Evolutionary conservation across 2,113 vertebrate species (phyloP).

Genomic region (Egretta garzetta): DNA sequence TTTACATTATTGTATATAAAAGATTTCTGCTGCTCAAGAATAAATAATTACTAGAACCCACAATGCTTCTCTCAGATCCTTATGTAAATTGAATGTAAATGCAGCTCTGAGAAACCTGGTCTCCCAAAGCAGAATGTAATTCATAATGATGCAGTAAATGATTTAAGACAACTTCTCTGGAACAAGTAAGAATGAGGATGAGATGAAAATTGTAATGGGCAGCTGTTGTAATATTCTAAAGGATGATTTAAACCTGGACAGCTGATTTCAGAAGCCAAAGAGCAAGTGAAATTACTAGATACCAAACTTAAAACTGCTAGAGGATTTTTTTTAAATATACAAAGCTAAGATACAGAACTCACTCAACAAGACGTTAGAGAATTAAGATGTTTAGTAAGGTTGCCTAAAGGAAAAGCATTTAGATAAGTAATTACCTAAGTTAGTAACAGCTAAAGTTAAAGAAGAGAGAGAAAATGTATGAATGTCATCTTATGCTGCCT

Average conservation of each 20-base stretch:
- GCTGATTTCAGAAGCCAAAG: not conserved
- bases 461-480: not conserved
- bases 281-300: not conserved
- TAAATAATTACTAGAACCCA: not conserved
- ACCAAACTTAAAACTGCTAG: not conserved
- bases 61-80: not conserved
- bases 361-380: constrained; percentile 9
- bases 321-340: not conserved
- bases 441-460: constrained; percentile 8
- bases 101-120: not conserved
- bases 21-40: not conserved
- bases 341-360: not conserved
- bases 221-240: not conserved
- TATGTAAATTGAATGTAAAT: not conserved
- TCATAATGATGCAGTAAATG: not conserved
- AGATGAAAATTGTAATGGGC: not conserved
- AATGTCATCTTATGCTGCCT: not conserved
- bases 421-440: not conserved
- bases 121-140: not conserved
- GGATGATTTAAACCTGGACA: not conserved
- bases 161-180: not conserved
- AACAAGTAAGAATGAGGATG: not conserved
- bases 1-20: not conserved
- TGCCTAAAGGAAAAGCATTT: not conserved
- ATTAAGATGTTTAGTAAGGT: constrained; percentile 25